A percentile compares a stretch with the other conserved stretches of the same genome.
Conservation (phyloP, 2,888 invertebrate species). For the Pheosia tremula region DNA sequence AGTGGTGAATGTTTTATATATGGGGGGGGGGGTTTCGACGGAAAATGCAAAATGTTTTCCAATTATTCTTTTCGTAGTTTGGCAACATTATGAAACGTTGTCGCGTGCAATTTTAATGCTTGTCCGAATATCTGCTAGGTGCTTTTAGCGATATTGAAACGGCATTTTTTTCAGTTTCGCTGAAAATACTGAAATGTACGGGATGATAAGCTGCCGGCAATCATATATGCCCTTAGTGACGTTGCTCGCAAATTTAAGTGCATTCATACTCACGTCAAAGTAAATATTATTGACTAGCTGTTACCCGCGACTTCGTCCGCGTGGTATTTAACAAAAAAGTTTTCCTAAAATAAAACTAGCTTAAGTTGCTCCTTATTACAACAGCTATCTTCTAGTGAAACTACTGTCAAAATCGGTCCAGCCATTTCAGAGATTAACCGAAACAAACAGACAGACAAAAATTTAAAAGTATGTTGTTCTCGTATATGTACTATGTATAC, state of each 20-base stretch:
- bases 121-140: slow-evolving; percentile 24
- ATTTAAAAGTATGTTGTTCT: too few species aligned
- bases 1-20: slow-evolving; percentile 31
- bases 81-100: slow-evolving; percentile 32
- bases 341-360: too few species aligned
- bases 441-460: too few species aligned
- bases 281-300: not conserved
- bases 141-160: slow-evolving; percentile 48
- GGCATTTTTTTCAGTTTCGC: slow-evolving; percentile 27
- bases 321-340: too few species aligned
- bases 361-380: too few species aligned
- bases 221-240: slow-evolving; percentile 14
- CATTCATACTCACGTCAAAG: not conserved
- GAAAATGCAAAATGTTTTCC: slow-evolving; percentile 61
- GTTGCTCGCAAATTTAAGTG: not conserved
- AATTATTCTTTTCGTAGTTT: slow-evolving; percentile 47
- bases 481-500: too few species aligned
- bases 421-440: too few species aligned
- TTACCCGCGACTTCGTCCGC: too few species aligned
- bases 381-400: too few species aligned
- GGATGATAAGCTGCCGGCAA: slow-evolving; percentile 16
- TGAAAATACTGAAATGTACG: slow-evolving; percentile 14
- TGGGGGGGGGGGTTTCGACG: slow-evolving; percentile 35
- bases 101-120: slow-evolving; percentile 45
- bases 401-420: too few species aligned